These are phyloP conservation scores for Hylaeus anthracinus DNA, from an alignment of 1,140 invertebrate genomes.

Conservation along the genomic window DNA sequence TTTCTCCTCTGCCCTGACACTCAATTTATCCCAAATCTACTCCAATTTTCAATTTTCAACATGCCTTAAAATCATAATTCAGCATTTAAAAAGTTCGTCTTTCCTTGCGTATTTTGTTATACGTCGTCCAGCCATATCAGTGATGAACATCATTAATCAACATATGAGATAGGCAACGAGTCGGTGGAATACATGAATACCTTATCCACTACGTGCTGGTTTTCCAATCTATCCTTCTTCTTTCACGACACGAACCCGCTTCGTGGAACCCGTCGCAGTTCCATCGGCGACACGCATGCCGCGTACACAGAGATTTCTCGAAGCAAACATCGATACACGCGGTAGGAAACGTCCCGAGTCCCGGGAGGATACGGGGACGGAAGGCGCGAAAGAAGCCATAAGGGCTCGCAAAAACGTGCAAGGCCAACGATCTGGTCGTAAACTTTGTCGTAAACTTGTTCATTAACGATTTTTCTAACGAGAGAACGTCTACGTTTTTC, in stretches of 20 bases:
- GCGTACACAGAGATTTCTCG: slow-evolving; percentile 24
- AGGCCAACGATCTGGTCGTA: slow-evolving; percentile 11
- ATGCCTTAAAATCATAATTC: no score
- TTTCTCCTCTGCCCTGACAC: no score
- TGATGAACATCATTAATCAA: slow-evolving; percentile 39
- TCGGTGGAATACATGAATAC: slow-evolving; percentile 54
- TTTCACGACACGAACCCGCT: slow-evolving; percentile 43
- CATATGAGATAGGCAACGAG: slow-evolving; percentile 38
- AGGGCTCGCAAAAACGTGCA: slow-evolving; percentile 17
- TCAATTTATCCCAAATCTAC: no score
- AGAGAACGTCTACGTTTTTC: neutral
- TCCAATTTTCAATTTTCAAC: no score
- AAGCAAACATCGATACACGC: neutral
- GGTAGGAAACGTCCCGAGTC: neutral
- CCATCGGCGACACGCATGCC: slow-evolving; percentile 33
- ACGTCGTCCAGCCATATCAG: slow-evolving; percentile 21
- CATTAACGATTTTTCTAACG: neutral
- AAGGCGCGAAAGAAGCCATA: slow-evolving; percentile 34
- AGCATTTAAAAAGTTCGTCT: no score
- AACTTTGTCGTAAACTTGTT: slow-evolving; percentile 26
- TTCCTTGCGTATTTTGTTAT: neutral
- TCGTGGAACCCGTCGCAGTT: slow-evolving; percentile 52
- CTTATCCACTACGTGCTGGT: slow-evolving; percentile 49
- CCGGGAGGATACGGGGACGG: slow-evolving; percentile 5
- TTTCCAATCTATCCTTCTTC: slow-evolving; percentile 45